These are phyloP conservation scores for Hylaea fasciaria DNA, from an alignment of 2,888 invertebrate species.

Conservation along the genomic window DNA sequence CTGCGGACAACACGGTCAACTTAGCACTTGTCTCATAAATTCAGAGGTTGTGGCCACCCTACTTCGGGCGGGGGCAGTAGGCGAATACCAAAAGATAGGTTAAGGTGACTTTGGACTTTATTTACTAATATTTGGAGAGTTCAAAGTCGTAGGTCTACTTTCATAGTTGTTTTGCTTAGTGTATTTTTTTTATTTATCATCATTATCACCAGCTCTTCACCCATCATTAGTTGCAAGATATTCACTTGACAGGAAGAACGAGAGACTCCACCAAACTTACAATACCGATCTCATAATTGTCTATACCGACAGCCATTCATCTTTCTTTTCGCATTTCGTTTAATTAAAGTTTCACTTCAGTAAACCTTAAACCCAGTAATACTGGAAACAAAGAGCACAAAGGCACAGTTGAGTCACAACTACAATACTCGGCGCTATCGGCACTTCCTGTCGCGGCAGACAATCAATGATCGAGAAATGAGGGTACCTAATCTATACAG, in stretches of 20 bases:
- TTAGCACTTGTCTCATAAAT: conserved; percentile 8
- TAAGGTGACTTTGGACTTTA: no score
- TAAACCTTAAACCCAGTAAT: background rate
- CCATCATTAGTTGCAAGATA: no score
- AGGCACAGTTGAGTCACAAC: conserved; percentile 55
- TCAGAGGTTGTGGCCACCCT: background rate
- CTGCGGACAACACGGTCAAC: conserved; percentile 47
- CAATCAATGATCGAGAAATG: conserved; percentile 64
- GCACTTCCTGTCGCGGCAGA: conserved; percentile 56
- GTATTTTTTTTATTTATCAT: no score
- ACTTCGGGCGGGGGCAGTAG: background rate
- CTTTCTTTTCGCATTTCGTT: no score
- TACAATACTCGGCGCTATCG: conserved; percentile 56
- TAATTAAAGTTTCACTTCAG: conserved; percentile 3
- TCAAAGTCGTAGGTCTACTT: no score
- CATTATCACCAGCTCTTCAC: no score
- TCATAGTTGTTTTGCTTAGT: no score
- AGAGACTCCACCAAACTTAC: no score
- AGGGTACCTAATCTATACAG: conserved; percentile 45
- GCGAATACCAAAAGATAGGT: background rate
- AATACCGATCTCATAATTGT: no score
- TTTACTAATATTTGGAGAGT: no score
- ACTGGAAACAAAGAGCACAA: conserved; percentile 49
- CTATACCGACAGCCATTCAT: no score
- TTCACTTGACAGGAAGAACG: no score